phyloP scores from a whole-genome alignment of 2,113 vertebrate genomes.

The Caranx melampygus region DNA sequence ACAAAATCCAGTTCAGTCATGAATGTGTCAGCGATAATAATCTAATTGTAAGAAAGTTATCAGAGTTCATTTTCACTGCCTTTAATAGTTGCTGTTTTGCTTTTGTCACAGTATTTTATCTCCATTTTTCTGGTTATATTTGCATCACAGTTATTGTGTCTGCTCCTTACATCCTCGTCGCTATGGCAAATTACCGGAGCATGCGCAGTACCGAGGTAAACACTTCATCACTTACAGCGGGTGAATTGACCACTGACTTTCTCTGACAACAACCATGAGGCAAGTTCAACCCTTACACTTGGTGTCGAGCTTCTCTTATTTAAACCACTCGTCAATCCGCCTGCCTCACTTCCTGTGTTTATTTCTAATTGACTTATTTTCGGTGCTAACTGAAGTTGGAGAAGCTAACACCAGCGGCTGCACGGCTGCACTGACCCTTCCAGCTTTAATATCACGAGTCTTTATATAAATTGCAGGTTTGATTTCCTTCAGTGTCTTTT shows the following conservation, averaged over 20 bases:
- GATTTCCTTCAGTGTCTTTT: neutral
- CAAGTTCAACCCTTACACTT: neutral
- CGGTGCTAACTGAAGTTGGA: neutral
- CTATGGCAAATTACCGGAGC: neutral
- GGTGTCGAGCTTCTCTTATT: neutral
- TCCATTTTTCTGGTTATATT: no score
- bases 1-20: no score
- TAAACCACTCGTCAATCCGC: fast-evolving
- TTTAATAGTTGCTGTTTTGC: no score
- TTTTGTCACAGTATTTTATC: no score
- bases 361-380: neutral
- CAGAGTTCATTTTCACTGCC: no score
- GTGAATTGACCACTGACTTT: neutral
- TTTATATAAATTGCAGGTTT: no score
- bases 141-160: no score
- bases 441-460: neutral
- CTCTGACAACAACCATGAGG: slow-evolving; percentile 26
- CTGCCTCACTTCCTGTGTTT: neutral
- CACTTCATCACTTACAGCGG: slow-evolving; percentile 18
- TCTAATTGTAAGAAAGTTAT: no score
- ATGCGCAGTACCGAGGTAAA: slow-evolving; percentile 40
- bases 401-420: neutral
- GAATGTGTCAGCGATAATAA: no score
- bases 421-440: neutral
- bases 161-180: neutral